These are phyloP conservation scores for Archips xylosteana DNA, from an alignment of 2,888 invertebrate genomes.

Conservation along the genomic window DNA sequence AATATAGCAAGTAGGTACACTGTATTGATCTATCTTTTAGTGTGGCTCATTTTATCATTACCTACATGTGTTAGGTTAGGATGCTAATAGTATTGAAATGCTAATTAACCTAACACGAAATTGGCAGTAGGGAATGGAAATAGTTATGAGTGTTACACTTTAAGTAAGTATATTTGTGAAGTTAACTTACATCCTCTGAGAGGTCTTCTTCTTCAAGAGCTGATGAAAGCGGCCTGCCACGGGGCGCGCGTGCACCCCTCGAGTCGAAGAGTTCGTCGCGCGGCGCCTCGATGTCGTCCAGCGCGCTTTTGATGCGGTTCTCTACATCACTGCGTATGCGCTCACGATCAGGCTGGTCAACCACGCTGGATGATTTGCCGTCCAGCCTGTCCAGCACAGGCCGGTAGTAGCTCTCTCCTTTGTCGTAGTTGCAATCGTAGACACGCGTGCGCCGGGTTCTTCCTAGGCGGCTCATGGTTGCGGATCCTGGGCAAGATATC, in stretches of 20 bases:
- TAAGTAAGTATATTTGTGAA: not conserved
- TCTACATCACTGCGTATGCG: conserved; percentile 69
- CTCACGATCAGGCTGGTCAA: conserved; percentile 72
- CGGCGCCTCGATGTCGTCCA: conserved; percentile 67
- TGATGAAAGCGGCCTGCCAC: conserved; percentile 74
- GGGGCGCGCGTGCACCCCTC: conserved; percentile 84
- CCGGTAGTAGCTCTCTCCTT: conserved; percentile 93
- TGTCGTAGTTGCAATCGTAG: conserved; percentile 94
- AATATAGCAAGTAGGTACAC: no score
- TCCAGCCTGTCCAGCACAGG: conserved; percentile 91
- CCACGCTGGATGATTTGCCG: conserved; percentile 80
- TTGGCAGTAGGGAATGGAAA: no score
- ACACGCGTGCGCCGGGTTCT: conserved; percentile 92
- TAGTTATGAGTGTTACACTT: no score
- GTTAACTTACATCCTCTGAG: conserved; percentile 77
- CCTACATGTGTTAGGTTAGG: no score
- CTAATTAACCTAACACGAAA: no score
- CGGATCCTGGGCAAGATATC: conserved; percentile 46
- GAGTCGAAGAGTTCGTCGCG: conserved; percentile 88
- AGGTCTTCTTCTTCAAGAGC: conserved; percentile 79
- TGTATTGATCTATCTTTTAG: no score
- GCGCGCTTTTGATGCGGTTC: conserved; percentile 68
- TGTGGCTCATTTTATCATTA: no score
- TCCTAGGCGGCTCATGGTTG: conserved; percentile 75
- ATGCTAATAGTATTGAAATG: no score